Evolutionary conservation across 2,888 invertebrate genomes (phyloP), one percentile per base, ranked within the genome.

Genomic region (Chloroclysta siterata): DNA sequence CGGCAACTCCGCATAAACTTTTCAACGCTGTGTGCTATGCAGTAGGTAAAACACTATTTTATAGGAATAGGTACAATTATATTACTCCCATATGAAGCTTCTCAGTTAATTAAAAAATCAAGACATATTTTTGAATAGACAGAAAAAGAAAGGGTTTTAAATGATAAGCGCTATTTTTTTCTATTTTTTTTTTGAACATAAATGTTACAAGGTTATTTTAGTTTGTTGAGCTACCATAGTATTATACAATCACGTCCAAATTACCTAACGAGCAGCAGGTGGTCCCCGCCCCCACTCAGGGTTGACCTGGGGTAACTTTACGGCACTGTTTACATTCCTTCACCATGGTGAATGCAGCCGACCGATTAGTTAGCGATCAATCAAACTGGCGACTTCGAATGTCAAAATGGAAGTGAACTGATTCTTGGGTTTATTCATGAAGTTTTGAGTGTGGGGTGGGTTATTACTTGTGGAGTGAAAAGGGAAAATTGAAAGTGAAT

Each of bases 281-380:
- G 59, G 5, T n/a, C 53, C 22, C 51, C 61, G 46, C 65, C 63
- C 65, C 54, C 50, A 36, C 66, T 66, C 28, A 22, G 42, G 36
- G 54, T 52, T 54, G 48, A 61, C 51, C 52, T 46, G 60, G 66
- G 72, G 75, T 71, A 73, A 69, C 69, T 72, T 67, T 33, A 59
- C 59, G 51, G 58, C 68, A 76, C 63, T 90, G 90, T 90, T 89
- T 88, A 88, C 87, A 80, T 85, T 82, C 82, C 76, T 85, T 90
- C 90, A 87, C 91, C 91, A 90, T 91, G 91, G 90, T 82, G 89
- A 89, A 75, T 81, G 82, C 81, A 73, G 69, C 57, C 71, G 41
- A 63, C 66, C 70, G 65, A 71, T 70, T 69, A 51, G 48, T 64
- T 54, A 52, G 54, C 76, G 76, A 82, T 78, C 79, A 83, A 82